Percentiles rank a stretch among this genome's conserved stretches.
Evolutionary conservation across 2,113 vertebrate species (phyloP).

Genomic region (Cyanocitta stelleri): DNA sequence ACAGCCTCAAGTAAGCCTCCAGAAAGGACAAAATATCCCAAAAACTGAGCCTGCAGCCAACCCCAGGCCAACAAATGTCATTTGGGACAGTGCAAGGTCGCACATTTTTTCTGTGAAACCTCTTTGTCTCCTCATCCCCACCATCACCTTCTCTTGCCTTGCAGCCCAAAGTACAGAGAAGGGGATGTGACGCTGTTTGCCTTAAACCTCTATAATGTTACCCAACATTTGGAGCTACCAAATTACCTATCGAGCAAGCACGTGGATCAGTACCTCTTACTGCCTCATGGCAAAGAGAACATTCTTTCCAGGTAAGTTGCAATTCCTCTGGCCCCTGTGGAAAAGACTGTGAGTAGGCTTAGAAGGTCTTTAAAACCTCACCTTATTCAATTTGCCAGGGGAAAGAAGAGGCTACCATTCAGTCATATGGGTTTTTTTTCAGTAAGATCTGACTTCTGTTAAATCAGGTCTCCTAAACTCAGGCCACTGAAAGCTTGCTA

Average conservation of each 20-base stretch:
- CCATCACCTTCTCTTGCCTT: background rate
- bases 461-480: background rate
- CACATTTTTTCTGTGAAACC: background rate
- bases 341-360: background rate
- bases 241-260: slow-evolving; percentile 57
- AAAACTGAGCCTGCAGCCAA: fast-evolving
- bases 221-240: slow-evolving; percentile 71
- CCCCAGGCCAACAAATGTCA: background rate
- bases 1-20: slow-evolving; percentile 74
- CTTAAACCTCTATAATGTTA: slow-evolving; percentile 79
- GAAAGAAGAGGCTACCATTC: background rate
- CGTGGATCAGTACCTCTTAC: slow-evolving; percentile 83
- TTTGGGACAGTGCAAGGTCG: fast-evolving
- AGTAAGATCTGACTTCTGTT: background rate
- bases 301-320: slow-evolving; percentile 83
- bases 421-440: fast-evolving
- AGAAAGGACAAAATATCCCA: background rate
- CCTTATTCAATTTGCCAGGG: background rate
- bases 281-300: slow-evolving; percentile 73
- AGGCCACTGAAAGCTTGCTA: background rate
- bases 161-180: slow-evolving; percentile 74
- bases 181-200: slow-evolving; percentile 85
- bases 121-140: background rate
- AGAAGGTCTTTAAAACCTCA: background rate
- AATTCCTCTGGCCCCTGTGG: background rate